Percentiles rank a stretch among this genome's conserved stretches.
Conservation (phyloP, 2,888 invertebrate species). For the Dryocosmus kuriphilus region DNA sequence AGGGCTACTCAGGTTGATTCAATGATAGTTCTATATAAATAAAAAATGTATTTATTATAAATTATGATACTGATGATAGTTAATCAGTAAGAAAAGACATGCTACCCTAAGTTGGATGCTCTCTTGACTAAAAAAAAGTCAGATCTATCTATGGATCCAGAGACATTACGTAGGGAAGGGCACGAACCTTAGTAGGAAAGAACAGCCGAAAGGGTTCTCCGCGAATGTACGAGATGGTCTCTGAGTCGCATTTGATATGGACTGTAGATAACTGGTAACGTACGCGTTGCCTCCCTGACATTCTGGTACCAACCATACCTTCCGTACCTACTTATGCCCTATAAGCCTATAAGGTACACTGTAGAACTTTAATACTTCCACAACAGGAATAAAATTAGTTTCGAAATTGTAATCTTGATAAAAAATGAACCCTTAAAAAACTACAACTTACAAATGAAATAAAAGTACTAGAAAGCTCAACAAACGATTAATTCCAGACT, state of each 20-base stretch:
- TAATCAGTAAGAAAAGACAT: neutral
- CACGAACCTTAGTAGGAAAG: neutral
- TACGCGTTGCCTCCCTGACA: constrained; percentile 74
- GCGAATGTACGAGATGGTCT: neutral
- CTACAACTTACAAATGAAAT: neutral
- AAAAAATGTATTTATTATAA: no score
- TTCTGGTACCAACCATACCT: constrained; percentile 6
- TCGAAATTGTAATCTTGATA: neutral
- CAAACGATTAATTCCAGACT: no score
- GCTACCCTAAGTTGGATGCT: neutral
- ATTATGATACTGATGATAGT: no score
- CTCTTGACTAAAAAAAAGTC: neutral
- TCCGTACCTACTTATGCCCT: neutral
- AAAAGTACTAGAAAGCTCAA: no score
- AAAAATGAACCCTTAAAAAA: neutral
- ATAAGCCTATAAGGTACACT: neutral
- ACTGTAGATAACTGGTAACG: constrained; percentile 75
- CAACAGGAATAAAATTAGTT: neutral
- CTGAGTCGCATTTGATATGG: constrained; percentile 75
- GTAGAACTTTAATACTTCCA: neutral
- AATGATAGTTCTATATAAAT: no score
- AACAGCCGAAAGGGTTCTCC: neutral
- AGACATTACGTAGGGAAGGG: neutral
- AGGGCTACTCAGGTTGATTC: no score
- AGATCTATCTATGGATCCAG: neutral